These are phyloP conservation scores for Pteromalus puparum DNA, from an alignment of 1,140 invertebrate species.

Conservation along the genomic window DNA sequence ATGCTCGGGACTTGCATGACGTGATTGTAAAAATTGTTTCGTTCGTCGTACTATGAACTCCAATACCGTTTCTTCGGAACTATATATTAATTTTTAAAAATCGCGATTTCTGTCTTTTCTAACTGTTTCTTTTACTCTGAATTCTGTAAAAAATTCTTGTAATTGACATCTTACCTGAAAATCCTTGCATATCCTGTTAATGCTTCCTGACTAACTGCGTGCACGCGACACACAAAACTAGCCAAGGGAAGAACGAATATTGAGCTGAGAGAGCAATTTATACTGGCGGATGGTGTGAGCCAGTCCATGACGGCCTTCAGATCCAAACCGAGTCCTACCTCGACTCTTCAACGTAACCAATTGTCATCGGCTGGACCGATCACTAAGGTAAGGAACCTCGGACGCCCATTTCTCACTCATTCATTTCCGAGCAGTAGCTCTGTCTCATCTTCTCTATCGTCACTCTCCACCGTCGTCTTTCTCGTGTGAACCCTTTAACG, in stretches of 20 bases:
- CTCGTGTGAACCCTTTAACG: background rate
- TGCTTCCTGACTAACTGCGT: conserved; percentile 71
- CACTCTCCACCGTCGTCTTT: background rate
- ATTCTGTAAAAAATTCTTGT: conserved; percentile 12
- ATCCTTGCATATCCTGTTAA: conserved; percentile 64
- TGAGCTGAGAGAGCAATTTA: conserved; percentile 98
- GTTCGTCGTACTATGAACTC: background rate
- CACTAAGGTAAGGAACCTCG: conserved; percentile 86
- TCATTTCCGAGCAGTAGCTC: background rate
- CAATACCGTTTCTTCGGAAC: background rate
- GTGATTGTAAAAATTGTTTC: background rate
- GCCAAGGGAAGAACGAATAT: conserved; percentile 99
- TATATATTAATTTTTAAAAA: background rate
- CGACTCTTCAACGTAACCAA: conserved; percentile 80
- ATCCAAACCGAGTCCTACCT: conserved; percentile 87
- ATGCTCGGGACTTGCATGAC: background rate
- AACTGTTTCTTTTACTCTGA: background rate
- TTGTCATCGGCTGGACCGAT: conserved; percentile 88
- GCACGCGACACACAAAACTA: conserved; percentile 77
- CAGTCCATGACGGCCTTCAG: conserved; percentile 98
- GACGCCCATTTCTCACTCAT: background rate
- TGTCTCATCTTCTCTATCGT: background rate
- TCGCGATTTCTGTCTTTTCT: background rate
- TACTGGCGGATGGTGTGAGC: conserved; percentile 96
- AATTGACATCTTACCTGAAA: conserved; percentile 17